Evolutionary conservation across 1,140 invertebrate species (phyloP).

Genomic region (Cryptotermes secundus): DNA sequence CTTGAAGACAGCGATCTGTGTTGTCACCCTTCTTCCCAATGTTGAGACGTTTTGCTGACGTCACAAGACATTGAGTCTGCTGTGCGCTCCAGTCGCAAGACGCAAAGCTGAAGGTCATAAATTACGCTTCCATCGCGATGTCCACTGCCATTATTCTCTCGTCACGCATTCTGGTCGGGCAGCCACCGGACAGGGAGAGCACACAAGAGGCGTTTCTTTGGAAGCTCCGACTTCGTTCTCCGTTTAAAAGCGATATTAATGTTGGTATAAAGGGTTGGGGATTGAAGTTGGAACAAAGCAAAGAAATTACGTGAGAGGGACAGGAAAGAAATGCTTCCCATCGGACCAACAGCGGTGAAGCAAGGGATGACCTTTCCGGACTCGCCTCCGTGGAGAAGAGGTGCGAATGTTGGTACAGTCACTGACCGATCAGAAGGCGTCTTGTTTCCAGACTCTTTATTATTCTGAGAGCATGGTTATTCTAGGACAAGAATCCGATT

Average conservation of each 20-base stretch:
- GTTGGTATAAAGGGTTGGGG: neutral
- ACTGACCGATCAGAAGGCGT: no score
- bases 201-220: neutral
- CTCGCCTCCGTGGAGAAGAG: neutral
- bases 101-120: neutral
- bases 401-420: no score
- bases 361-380: neutral
- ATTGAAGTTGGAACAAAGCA: neutral
- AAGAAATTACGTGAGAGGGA: neutral
- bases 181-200: neutral
- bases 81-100: neutral
- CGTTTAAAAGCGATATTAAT: constrained; percentile 1
- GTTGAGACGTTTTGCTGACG: neutral
- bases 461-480: no score
- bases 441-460: no score
- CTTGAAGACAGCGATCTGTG: neutral
- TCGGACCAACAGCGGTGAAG: neutral
- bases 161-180: neutral
- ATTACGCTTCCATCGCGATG: neutral
- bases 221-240: neutral
- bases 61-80: neutral
- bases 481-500: no score
- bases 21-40: neutral
- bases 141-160: neutral
- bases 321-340: neutral